These are phyloP conservation scores for Silurus aristotelis DNA, from an alignment of 2,797 vertebrate species.

Conservation along the genomic window DNA sequence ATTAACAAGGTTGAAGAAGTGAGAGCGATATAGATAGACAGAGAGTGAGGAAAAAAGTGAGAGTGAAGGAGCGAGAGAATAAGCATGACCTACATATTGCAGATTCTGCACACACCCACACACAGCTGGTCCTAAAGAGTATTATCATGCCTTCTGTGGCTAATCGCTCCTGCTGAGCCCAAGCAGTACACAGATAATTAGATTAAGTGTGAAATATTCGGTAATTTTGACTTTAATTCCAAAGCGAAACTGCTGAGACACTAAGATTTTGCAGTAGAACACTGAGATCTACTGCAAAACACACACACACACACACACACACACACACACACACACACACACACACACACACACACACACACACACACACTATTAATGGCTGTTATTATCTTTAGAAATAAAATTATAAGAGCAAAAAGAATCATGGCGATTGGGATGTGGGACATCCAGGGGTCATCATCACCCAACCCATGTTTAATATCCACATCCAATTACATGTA, in stretches of 20 bases:
- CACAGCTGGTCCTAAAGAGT: conserved; percentile 28
- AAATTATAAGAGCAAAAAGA: too few species aligned
- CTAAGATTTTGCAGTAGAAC: too few species aligned
- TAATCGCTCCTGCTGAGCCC: conserved; percentile 18
- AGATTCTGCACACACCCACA: conserved; percentile 30
- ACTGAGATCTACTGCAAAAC: not conserved
- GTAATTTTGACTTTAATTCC: conserved; percentile 13
- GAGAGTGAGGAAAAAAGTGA: not conserved
- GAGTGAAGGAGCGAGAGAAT: not conserved
- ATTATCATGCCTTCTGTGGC: conserved; percentile 26
- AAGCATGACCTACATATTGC: conserved; percentile 23
- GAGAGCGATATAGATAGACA: not conserved
- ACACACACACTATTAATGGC: not conserved
- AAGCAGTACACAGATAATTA: conserved; percentile 40
- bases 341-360: not conserved
- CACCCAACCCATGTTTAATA: not conserved
- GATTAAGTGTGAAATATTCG: conserved; percentile 40
- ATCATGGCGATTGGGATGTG: not conserved
- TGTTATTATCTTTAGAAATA: not conserved
- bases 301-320: not conserved
- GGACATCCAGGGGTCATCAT: not conserved
- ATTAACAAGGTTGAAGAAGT: not conserved
- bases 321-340: conserved; percentile 25
- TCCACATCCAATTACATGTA: not conserved
- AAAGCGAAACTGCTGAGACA: conserved; percentile 4